phyloP scores from a whole-genome alignment of 2,888 invertebrate genomes.

The Schizaphis graminum region DNA sequence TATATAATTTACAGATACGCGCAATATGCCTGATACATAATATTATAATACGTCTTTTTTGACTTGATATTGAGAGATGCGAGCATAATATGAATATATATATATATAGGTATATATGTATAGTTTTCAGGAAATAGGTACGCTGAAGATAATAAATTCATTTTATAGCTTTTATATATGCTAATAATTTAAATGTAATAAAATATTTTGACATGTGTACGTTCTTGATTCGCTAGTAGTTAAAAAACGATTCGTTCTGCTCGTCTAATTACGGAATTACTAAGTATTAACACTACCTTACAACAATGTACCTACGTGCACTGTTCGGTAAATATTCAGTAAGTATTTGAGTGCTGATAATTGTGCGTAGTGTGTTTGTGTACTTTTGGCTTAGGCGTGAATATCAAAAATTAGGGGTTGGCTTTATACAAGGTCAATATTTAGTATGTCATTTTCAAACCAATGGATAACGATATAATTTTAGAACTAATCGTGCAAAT shows the following conservation, averaged over 20 bases:
- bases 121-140: not conserved
- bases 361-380: not conserved
- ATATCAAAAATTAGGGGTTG: not conserved
- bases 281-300: not conserved
- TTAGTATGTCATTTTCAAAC: not conserved
- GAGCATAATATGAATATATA: not conserved
- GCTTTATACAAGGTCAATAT: too few species aligned
- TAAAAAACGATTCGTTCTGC: not conserved
- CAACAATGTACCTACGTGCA: too few species aligned
- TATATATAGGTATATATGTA: not conserved
- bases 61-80: not conserved
- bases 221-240: not conserved
- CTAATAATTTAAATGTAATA: not conserved
- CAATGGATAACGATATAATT: not conserved
- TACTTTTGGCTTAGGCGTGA: not conserved
- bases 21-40: not conserved
- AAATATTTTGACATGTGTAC: not conserved
- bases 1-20: not conserved
- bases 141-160: not conserved
- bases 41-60: not conserved
- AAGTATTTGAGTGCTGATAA: not conserved
- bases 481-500: not conserved
- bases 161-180: slow-evolving; percentile 7
- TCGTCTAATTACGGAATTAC: not conserved
- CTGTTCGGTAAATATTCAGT: not conserved